Evolutionary conservation across 2,888 invertebrate species (phyloP).

Genomic region (Sarcophaga caerulescens): DNA sequence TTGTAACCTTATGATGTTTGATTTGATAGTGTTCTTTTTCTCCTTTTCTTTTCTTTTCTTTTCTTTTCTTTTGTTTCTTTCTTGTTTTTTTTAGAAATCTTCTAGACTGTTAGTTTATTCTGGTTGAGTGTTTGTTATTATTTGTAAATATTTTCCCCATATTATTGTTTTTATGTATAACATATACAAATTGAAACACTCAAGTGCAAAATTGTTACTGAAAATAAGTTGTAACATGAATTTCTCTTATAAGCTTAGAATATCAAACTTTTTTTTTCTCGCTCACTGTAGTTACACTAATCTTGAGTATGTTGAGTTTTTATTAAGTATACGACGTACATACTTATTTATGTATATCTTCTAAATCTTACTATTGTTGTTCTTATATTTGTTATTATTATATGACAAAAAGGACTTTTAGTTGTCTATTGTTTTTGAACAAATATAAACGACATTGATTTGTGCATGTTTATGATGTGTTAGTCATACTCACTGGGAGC

Average conservation of each 20-base stretch:
- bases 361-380: slow-evolving; percentile 1
- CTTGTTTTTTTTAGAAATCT: slow-evolving; percentile 8
- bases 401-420: slow-evolving; percentile 6
- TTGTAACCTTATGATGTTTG: slow-evolving; percentile 60
- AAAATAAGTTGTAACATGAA: neutral
- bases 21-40: slow-evolving; percentile 46
- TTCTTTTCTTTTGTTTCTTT: neutral
- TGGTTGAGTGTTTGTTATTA: neutral
- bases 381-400: neutral
- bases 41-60: neutral
- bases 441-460: slow-evolving; percentile 46
- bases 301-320: neutral
- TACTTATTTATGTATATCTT: slow-evolving; percentile 14
- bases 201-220: too few relatives aligned
- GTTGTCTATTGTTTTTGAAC: slow-evolving; percentile 24
- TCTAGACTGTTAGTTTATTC: slow-evolving; percentile 2
- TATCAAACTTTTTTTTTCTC: neutral
- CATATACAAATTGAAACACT: neutral
- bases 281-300: neutral
- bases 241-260: too few relatives aligned
- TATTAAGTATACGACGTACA: neutral
- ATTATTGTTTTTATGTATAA: neutral
- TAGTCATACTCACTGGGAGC: neutral
- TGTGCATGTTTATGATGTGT: slow-evolving; percentile 29
- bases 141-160: slow-evolving; percentile 4